Percentiles rank a stretch among this genome's conserved stretches.
Conservation (phyloP, 2,113 vertebrate genomes). For the Hassar affinis region DNA sequence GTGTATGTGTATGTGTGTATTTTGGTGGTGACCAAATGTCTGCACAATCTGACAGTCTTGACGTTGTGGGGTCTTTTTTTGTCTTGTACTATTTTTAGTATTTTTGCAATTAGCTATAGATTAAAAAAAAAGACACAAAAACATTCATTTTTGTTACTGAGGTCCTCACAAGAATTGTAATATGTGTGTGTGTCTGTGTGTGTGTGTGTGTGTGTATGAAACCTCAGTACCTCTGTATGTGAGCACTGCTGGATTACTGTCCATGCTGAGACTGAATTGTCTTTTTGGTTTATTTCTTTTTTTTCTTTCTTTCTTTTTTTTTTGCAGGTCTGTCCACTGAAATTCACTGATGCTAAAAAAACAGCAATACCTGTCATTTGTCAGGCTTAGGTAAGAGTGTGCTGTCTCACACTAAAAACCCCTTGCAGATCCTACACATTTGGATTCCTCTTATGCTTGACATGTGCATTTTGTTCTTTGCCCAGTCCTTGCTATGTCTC, state of each 20-base stretch:
- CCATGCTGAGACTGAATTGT: constrained; percentile 22
- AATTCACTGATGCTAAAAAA: constrained; percentile 39
- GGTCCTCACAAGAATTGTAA: background rate
- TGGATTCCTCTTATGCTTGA: background rate
- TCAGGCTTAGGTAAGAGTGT: constrained; percentile 49
- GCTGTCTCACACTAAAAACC: constrained; percentile 32
- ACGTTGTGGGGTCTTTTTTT: no score
- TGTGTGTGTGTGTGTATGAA: constrained; percentile 5
- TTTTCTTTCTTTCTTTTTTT: constrained; percentile 47
- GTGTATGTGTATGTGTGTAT: no score
- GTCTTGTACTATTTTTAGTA: no score
- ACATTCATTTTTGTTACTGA: no score
- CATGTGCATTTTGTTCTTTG: constrained; percentile 8
- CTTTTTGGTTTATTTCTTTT: constrained; percentile 38
- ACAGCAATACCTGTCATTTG: constrained; percentile 47
- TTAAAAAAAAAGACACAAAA: no score
- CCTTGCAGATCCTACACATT: constrained; percentile 5
- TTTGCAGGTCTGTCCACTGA: constrained; percentile 50
- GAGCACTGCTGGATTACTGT: constrained; percentile 18
- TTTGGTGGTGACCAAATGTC: no score
- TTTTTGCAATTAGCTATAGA: no score
- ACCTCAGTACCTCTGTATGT: constrained; percentile 3
- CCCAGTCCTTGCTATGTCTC: background rate
- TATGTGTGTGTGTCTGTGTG: background rate
- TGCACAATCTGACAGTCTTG: no score